These are phyloP conservation scores for Pollachius pollachius DNA, from an alignment of 2,113 vertebrate species.

Conservation along the genomic window DNA sequence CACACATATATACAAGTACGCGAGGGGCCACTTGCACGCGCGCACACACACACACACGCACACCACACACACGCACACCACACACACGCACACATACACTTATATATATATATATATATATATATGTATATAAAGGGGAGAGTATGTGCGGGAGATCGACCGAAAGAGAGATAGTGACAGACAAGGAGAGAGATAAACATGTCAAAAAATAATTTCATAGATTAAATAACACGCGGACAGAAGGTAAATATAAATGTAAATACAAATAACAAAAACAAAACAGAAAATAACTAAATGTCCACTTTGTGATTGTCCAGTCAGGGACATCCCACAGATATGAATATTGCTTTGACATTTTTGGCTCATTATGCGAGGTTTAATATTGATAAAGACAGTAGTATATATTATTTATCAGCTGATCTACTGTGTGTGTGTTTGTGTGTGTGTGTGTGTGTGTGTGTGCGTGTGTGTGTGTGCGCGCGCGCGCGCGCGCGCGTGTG, in stretches of 20 bases:
- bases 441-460: constrained; percentile 37
- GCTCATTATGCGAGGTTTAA: constrained; percentile 76
- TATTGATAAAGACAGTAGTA: constrained; percentile 75
- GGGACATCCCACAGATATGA: constrained; percentile 58
- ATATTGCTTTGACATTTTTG: constrained; percentile 71
- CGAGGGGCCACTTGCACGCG: too few species aligned
- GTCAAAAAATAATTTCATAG: constrained; percentile 23
- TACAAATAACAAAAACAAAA: constrained; percentile 37
- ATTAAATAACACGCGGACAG: constrained; percentile 20
- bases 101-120: too few species aligned
- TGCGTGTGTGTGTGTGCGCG: constrained; percentile 9
- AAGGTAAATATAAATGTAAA: constrained; percentile 16
- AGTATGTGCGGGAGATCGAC: too few species aligned
- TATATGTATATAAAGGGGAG: too few species aligned
- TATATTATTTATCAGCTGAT: constrained; percentile 81
- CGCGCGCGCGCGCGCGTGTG: not conserved
- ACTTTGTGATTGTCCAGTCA: constrained; percentile 47
- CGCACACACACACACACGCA: too few species aligned
- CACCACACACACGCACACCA: too few species aligned
- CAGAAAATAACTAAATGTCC: too few species aligned
- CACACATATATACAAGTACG: too few species aligned
- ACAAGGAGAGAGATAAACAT: constrained; percentile 5
- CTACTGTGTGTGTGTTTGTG: constrained; percentile 54
- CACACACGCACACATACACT: too few species aligned
- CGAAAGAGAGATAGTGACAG: not conserved